phyloP scores from a whole-genome alignment of 2,797 vertebrate genomes.

The Sphenopsis melanotis region DNA sequence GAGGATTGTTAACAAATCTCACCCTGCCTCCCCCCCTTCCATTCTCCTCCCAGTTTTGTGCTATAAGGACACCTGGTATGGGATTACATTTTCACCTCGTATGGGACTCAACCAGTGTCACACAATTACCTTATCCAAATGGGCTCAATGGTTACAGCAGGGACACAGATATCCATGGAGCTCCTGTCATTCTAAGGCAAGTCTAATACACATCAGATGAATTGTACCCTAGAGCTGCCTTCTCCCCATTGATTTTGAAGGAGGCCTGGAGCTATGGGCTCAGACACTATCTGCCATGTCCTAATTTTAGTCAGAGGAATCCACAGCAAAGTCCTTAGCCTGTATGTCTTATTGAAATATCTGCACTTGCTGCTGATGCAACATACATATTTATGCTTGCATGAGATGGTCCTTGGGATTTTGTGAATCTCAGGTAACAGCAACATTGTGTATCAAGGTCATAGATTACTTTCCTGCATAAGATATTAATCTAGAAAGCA shows the following conservation, averaged over 20 bases:
- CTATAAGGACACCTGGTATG: neutral
- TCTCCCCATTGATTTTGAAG: neutral
- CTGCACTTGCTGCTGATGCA: neutral
- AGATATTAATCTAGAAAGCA: neutral
- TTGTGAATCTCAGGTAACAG: neutral
- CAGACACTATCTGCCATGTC: neutral
- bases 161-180: neutral
- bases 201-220: neutral
- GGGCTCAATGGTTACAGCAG: neutral
- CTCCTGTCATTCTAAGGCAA: neutral
- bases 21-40: neutral
- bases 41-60: neutral
- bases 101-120: neutral
- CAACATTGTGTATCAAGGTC: neutral
- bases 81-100: neutral
- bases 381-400: neutral
- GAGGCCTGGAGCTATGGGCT: neutral
- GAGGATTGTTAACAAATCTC: neutral
- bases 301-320: neutral
- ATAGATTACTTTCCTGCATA: neutral
- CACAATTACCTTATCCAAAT: neutral
- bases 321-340: neutral
- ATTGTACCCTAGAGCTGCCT: neutral
- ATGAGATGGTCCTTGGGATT: neutral
- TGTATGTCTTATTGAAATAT: neutral